Conservation (phyloP, 2,888 invertebrate species). For the Diadegma fenestrale region DNA sequence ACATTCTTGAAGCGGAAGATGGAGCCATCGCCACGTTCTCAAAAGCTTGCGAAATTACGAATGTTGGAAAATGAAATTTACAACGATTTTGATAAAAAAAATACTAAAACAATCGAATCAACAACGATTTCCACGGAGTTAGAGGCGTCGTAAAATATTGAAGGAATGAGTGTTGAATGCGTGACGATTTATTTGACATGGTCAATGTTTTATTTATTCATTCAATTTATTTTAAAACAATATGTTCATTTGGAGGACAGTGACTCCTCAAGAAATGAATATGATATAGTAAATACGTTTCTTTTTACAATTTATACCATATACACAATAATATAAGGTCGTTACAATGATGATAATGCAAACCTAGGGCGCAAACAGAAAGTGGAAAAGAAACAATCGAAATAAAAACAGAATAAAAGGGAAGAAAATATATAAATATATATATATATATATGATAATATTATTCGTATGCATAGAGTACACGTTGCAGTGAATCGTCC, state of each 20-base stretch:
- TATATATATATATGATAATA: slow-evolving; percentile 38
- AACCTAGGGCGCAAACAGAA: slow-evolving; percentile 78
- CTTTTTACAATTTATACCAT: slow-evolving; percentile 82
- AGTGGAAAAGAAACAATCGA: slow-evolving; percentile 70
- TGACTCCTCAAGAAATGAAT: slow-evolving; percentile 79
- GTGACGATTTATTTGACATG: slow-evolving; percentile 70
- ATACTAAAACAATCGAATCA: not conserved
- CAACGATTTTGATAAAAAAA: no score
- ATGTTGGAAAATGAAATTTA: no score
- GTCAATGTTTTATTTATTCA: slow-evolving; percentile 81
- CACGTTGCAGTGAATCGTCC: slow-evolving; percentile 76
- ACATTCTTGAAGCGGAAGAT: no score
- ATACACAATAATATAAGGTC: slow-evolving; percentile 78
- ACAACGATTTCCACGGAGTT: not conserved
- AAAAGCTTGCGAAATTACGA: no score
- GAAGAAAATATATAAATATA: slow-evolving; percentile 40
- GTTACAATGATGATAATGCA: slow-evolving; percentile 75
- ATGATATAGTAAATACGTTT: slow-evolving; percentile 80
- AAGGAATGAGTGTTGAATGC: not conserved
- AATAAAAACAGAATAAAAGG: slow-evolving; percentile 39
- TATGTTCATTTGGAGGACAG: slow-evolving; percentile 79
- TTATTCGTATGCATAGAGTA: slow-evolving; percentile 72
- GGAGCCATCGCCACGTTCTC: no score
- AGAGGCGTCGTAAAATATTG: not conserved
- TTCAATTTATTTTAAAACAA: slow-evolving; percentile 81